Evolutionary conservation across 2,797 vertebrate genomes (phyloP), one percentile per base, ranked within the genome.

Genomic region (Geotrypetes seraphini): DNA sequence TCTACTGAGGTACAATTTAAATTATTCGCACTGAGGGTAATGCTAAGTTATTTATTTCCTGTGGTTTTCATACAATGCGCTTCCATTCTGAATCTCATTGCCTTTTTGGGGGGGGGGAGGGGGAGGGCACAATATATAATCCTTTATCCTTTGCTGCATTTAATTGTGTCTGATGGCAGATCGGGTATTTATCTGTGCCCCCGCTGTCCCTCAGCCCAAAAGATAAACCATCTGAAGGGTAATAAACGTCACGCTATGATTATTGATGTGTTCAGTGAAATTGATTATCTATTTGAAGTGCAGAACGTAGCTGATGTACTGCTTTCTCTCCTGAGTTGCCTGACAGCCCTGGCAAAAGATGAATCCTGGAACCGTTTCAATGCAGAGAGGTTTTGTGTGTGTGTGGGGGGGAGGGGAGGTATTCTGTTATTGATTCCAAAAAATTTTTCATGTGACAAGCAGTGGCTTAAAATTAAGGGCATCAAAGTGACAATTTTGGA

Each of bases 211-310:
- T 79, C 75, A 70, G 86, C 83, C 88, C 85, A 85, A 72, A 64
- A 81, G 85, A 91, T 88, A 91, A 87, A 87, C 84, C 91, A 91
- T 89, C 86, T 79, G 46, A 73, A 73, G 70, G 61, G 80, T 70
- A 84, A 92, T 97, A 95, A 96, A 96, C 59, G 92, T 93, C 93
- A 87, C 67, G 69, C 68, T 55, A 70, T 43, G 71, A 65, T 92
- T 90, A 96, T 90, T 91, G 88, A 96, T 89, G 85, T 66, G 75
- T 76, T 87, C 87, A 81, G 85, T 86, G 84, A 87, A 88, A 93
- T 90, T 86, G 90, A 94, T 97, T 87, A 90, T 84, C 81, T 81
- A 80, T 83, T 80, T 75, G 71, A 67, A 71, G 74, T 38, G 66
- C 49, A 71, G 39, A 60, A 66, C 51, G n/a, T 28, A 27, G 25